A percentile compares a stretch with the other conserved stretches of the same genome.
phyloP scores from a whole-genome alignment of 1,140 invertebrate species.

The Manduca sexta region DNA sequence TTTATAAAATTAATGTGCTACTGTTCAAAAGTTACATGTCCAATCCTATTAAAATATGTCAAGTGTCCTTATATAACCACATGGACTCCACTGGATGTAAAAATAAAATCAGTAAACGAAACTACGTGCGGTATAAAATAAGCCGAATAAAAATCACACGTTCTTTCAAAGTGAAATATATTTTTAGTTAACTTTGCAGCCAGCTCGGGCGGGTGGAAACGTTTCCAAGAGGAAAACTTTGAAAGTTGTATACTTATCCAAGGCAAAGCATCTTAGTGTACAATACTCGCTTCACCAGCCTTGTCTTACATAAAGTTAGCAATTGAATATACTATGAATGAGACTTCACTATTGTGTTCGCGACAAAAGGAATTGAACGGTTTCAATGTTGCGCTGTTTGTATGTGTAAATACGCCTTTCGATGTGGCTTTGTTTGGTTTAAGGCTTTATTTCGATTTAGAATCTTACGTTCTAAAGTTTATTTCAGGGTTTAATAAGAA shows the following conservation, averaged over 20 bases:
- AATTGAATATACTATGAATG: slow-evolving; percentile 17
- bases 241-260: slow-evolving; percentile 11
- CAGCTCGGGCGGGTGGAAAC: slow-evolving; percentile 9
- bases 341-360: slow-evolving; percentile 13
- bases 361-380: slow-evolving; percentile 12
- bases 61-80: too few species aligned
- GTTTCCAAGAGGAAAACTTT: slow-evolving; percentile 14
- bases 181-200: slow-evolving; percentile 11
- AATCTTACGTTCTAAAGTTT: too few species aligned
- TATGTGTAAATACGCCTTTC: background rate
- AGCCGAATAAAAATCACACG: too few species aligned
- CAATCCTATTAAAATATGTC: too few species aligned
- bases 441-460: too few species aligned
- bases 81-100: too few species aligned
- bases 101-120: too few species aligned
- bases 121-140: too few species aligned
- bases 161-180: background rate
- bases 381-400: slow-evolving; percentile 4
- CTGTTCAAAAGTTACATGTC: too few species aligned
- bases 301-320: slow-evolving; percentile 15
- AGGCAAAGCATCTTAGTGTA: slow-evolving; percentile 13
- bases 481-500: too few species aligned
- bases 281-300: slow-evolving; percentile 13
- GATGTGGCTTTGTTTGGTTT: background rate
- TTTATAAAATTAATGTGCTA: too few species aligned